phyloP scores from a whole-genome alignment of 2,888 invertebrate species.

The Hydrotaea cyrtoneurina region DNA sequence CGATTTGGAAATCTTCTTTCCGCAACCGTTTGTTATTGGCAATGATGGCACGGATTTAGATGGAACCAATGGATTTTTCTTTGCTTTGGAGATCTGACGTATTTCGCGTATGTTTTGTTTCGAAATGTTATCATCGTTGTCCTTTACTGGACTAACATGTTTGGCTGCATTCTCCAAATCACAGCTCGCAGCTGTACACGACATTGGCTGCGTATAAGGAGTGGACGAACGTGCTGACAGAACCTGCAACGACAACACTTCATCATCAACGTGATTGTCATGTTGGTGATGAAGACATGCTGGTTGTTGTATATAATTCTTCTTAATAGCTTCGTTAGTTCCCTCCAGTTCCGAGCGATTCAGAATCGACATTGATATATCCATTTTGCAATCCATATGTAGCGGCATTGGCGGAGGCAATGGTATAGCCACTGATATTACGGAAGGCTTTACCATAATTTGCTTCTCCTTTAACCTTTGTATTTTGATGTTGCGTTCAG shows the following conservation, averaged over 20 bases:
- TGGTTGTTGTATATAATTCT: conserved; percentile 19
- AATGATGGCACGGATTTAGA: conserved; percentile 54
- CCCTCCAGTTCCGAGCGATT: conserved; percentile 11
- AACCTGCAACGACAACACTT: conserved; percentile 74
- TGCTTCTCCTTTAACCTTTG: conserved; percentile 70
- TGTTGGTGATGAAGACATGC: conserved; percentile 46
- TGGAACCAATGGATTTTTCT: conserved; percentile 23
- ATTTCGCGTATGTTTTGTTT: conserved; percentile 43
- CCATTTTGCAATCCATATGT: conserved; percentile 3
- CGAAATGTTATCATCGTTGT: conserved; percentile 50
- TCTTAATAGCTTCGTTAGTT: conserved; percentile 34
- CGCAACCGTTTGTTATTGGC: conserved; percentile 3
- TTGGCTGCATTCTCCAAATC: conserved; percentile 72
- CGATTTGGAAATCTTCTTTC: conserved; percentile 53
- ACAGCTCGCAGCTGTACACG: conserved; percentile 73
- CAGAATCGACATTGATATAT: conserved; percentile 18
- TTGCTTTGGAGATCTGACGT: conserved; percentile 33
- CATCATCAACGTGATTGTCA: conserved; percentile 72
- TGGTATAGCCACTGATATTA: conserved; percentile 72
- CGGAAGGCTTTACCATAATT: conserved; percentile 57
- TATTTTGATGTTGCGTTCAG: conserved; percentile 70
- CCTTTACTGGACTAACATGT: conserved; percentile 72
- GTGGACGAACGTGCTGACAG: conserved; percentile 77
- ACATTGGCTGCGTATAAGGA: conserved; percentile 75
- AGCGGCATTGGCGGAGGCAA: conserved; percentile 67